These are phyloP conservation scores for Crypturellus tataupa DNA, from an alignment of 2,797 vertebrate genomes.

Conservation along the genomic window DNA sequence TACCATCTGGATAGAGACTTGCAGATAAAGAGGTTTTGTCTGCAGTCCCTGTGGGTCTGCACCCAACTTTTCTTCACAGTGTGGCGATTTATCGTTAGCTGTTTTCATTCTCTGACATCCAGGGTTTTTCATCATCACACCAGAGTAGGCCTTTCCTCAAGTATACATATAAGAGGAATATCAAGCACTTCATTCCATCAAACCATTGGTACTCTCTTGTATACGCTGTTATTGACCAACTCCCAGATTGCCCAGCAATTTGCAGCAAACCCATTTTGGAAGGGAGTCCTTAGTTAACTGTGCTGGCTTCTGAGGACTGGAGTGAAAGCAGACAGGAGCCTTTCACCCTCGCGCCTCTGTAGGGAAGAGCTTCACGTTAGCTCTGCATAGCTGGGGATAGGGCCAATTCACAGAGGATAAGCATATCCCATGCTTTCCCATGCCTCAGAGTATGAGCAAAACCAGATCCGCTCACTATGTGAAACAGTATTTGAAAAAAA, in stretches of 20 bases:
- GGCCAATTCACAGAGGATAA: conserved; percentile 58
- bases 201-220: neutral
- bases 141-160: neutral
- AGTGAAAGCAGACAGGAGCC: conserved; percentile 27
- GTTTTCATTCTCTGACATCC: neutral
- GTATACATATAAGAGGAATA: neutral
- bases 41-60: neutral
- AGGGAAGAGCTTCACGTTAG: conserved; percentile 23
- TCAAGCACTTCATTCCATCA: neutral
- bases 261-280: neutral
- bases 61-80: neutral
- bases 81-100: neutral
- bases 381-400: neutral
- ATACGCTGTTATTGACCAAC: neutral
- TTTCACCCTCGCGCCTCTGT: neutral
- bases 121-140: neutral
- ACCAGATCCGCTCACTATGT: conserved; percentile 9
- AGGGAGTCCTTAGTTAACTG: neutral
- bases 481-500: conserved; percentile 5
- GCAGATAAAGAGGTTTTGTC: neutral
- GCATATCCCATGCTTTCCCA: conserved; percentile 27
- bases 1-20: neutral
- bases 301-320: neutral
- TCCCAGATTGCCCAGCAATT: neutral
- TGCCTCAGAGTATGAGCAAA: conserved; percentile 45